A percentile compares a stretch with the other conserved stretches of the same genome.
These are phyloP conservation scores for Leptonema lineaticorne DNA, from an alignment of 1,140 invertebrate species.

Conservation along the genomic window DNA sequence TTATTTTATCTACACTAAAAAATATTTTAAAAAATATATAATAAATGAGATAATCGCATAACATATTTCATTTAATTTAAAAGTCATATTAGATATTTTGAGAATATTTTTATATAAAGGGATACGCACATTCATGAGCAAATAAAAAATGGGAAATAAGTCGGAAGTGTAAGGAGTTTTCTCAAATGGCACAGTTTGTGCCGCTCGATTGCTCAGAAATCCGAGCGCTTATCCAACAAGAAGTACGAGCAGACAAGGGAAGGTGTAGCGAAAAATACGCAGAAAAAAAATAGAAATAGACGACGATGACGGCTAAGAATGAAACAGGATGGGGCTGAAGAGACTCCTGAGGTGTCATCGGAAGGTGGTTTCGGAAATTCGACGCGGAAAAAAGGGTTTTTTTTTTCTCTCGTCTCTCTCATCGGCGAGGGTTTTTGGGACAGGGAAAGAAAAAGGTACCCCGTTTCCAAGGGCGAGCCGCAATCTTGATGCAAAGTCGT, in stretches of 20 bases:
- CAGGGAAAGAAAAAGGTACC: slow-evolving; percentile 4
- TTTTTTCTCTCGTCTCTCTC: no score
- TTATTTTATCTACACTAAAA: no score
- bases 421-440: background rate
- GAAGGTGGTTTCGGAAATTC: slow-evolving; percentile 6
- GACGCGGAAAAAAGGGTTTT: slow-evolving; percentile 6
- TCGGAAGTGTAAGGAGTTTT: background rate
- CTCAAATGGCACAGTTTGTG: slow-evolving; percentile 8
- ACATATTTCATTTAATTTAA: no score
- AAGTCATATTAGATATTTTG: no score
- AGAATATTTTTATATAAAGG: no score
- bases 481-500: slow-evolving; percentile 42
- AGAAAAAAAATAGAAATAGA: slow-evolving; percentile 8
- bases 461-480: slow-evolving; percentile 21
- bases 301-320: no score
- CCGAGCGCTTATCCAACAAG: slow-evolving; percentile 25
- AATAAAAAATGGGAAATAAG: background rate
- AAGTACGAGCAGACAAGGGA: background rate
- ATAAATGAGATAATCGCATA: background rate
- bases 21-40: background rate
- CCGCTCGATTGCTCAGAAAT: slow-evolving; percentile 26
- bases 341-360: background rate
- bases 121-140: background rate
- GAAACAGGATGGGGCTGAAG: background rate
- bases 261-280: background rate